phyloP scores from a whole-genome alignment of 2,888 invertebrate genomes.

The Pristionchus exspectatus region DNA sequence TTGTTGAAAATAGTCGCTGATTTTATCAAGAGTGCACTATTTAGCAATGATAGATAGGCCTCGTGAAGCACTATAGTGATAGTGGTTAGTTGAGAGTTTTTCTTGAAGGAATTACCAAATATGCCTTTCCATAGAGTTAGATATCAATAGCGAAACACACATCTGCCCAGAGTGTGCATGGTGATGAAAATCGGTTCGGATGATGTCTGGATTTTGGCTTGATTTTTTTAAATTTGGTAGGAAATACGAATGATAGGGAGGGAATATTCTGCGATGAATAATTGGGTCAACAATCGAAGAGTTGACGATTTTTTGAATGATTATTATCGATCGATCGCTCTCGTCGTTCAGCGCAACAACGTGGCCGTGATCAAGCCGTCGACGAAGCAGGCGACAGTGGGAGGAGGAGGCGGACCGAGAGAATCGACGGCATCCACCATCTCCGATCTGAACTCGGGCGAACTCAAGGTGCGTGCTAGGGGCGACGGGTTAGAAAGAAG shows the following conservation, averaged over 20 bases:
- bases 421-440: neutral
- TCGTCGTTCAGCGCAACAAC: constrained; percentile 17
- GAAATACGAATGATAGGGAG: too few species aligned
- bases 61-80: neutral
- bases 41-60: neutral
- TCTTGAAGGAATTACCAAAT: too few species aligned
- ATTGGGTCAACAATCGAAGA: too few species aligned
- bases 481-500: neutral
- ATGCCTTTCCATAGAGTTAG: too few species aligned
- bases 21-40: neutral
- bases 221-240: too few species aligned
- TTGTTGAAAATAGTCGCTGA: neutral
- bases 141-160: too few species aligned
- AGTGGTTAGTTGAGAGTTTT: neutral
- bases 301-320: neutral
- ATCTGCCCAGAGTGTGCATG: too few species aligned
- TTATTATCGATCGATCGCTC: neutral
- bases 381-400: constrained; percentile 23
- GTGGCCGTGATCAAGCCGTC: constrained; percentile 43
- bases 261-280: too few species aligned
- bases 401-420: neutral
- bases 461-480: constrained; percentile 6
- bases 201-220: too few species aligned
- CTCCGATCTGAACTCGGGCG: neutral
- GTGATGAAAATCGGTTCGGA: neutral